These are phyloP conservation scores for Wasmannia auropunctata DNA, from an alignment of 1,140 invertebrate genomes.

Conservation along the genomic window DNA sequence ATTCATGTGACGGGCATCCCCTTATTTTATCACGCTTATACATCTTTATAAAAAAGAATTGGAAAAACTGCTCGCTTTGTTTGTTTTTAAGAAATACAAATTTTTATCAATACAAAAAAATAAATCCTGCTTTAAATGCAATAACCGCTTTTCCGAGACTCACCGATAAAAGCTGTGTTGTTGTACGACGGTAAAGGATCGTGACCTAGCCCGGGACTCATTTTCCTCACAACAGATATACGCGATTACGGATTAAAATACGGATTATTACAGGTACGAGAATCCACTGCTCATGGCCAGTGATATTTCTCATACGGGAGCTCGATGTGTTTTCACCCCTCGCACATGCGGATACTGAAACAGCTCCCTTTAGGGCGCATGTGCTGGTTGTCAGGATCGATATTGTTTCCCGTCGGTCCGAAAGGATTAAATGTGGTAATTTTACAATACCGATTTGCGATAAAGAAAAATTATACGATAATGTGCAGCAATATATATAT, in stretches of 20 bases:
- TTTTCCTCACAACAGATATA: slow-evolving; percentile 60
- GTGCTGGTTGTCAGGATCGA: slow-evolving; percentile 55
- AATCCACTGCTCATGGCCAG: slow-evolving; percentile 54
- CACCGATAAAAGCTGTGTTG: slow-evolving; percentile 78
- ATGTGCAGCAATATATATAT: neutral
- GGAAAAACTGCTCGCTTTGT: neutral
- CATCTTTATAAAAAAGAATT: neutral
- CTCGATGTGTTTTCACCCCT: slow-evolving; percentile 18
- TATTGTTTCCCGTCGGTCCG: slow-evolving; percentile 40
- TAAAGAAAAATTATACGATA: neutral
- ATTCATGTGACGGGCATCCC: neutral
- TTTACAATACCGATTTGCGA: slow-evolving; percentile 42
- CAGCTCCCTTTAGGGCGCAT: slow-evolving; percentile 46
- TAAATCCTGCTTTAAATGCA: neutral
- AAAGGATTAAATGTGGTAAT: slow-evolving; percentile 29
- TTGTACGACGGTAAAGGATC: slow-evolving; percentile 82
- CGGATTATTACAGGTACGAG: neutral
- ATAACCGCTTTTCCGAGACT: slow-evolving; percentile 49
- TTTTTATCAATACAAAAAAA: neutral
- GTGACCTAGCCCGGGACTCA: slow-evolving; percentile 82
- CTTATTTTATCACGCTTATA: neutral
- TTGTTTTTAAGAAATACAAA: neutral
- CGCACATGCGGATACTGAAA: slow-evolving; percentile 51
- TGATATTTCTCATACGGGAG: slow-evolving; percentile 61
- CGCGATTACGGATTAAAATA: slow-evolving; percentile 11